Evolutionary conservation across 2,797 vertebrate genomes (phyloP).

Genomic region (Paramormyrops hopkinsi): DNA sequence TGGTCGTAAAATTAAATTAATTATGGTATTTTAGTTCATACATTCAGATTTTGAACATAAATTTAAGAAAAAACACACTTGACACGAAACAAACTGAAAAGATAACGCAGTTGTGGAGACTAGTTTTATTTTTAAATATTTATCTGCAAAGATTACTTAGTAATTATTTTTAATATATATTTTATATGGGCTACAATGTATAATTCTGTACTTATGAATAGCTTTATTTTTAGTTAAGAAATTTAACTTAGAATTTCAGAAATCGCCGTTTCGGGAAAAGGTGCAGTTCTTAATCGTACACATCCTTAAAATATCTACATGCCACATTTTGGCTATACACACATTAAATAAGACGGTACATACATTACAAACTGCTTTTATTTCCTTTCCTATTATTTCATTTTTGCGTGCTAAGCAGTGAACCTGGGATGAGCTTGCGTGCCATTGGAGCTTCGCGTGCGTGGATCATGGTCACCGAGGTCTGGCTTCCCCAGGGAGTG

Average conservation of each 20-base stretch:
- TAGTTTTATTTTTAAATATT: not conserved
- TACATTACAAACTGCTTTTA: not conserved
- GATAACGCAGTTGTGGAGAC: not conserved
- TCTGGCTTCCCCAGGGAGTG: conserved; percentile 57
- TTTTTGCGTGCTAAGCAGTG: conserved; percentile 47
- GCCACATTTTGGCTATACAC: not conserved
- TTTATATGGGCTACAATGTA: not conserved
- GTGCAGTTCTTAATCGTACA: not conserved
- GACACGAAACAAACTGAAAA: not conserved
- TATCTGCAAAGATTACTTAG: not conserved
- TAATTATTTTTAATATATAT: not conserved
- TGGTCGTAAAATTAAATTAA: not conserved
- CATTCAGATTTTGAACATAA: not conserved
- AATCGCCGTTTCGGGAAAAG: not conserved
- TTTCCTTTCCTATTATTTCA: not conserved
- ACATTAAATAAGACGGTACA: not conserved
- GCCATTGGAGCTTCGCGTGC: conserved; percentile 59
- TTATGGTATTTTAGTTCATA: not conserved
- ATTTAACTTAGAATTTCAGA: not conserved
- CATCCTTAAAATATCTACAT: not conserved
- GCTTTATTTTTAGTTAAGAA: not conserved
- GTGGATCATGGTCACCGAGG: conserved; percentile 58
- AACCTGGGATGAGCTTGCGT: conserved; percentile 62
- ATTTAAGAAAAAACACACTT: not conserved
- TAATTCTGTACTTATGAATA: not conserved